Evolutionary conservation across 2,888 invertebrate species (phyloP).

Genomic region (Cantharis rufa): DNA sequence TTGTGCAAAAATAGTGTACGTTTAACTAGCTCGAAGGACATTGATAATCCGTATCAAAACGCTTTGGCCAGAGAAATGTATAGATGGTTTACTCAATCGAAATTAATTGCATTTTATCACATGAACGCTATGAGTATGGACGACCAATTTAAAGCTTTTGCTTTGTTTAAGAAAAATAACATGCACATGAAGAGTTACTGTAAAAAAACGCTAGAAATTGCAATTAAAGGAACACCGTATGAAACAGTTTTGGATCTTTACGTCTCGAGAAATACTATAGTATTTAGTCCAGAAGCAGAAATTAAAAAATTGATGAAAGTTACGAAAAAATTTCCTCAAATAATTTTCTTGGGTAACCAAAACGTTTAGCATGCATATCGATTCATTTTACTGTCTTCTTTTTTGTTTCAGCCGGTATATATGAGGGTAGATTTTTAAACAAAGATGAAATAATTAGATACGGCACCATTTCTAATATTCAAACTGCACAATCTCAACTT

Average conservation of each 20-base stretch:
- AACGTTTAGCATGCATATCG: background rate
- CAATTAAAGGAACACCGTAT: slow-evolving; percentile 69
- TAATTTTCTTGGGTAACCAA: slow-evolving; percentile 68
- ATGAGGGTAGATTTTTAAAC: slow-evolving; percentile 70
- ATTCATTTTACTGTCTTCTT: background rate
- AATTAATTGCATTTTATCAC: slow-evolving; percentile 74
- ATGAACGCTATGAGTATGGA: slow-evolving; percentile 71
- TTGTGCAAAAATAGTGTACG: slow-evolving; percentile 58
- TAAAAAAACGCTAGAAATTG: slow-evolving; percentile 66
- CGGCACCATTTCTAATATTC: slow-evolving; percentile 67
- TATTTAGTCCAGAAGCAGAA: slow-evolving; percentile 72
- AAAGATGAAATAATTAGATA: slow-evolving; percentile 71
- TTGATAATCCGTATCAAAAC: slow-evolving; percentile 71
- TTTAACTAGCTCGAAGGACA: slow-evolving; percentile 40
- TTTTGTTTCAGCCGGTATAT: slow-evolving; percentile 67
- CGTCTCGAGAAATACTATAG: slow-evolving; percentile 65
- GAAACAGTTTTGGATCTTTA: slow-evolving; percentile 69
- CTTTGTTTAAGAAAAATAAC: slow-evolving; percentile 65
- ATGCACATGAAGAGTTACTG: slow-evolving; percentile 74
- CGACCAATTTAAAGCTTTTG: slow-evolving; percentile 67
- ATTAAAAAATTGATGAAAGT: slow-evolving; percentile 66
- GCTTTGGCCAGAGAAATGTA: slow-evolving; percentile 74
- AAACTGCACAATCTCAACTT: slow-evolving; percentile 68
- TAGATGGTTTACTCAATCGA: slow-evolving; percentile 72
- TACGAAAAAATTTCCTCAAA: slow-evolving; percentile 71